Percentiles rank a stretch among this genome's conserved stretches.
Conservation (phyloP, 2,113 vertebrate genomes). For the Rhagologus leucostigma region DNA sequence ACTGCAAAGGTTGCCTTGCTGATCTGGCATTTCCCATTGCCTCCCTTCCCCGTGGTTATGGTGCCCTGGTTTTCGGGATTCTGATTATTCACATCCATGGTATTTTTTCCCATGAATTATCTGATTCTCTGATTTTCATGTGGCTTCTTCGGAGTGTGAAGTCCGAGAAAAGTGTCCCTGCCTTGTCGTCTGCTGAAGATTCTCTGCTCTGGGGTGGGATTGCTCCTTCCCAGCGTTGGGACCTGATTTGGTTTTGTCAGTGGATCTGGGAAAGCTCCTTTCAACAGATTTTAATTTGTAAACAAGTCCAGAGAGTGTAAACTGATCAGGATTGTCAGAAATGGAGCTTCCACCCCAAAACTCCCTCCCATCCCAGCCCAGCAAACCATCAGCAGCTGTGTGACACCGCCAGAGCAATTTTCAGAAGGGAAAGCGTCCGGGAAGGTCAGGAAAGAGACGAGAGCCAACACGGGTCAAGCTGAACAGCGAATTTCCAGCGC, state of each 20-base stretch:
- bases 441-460: neutral
- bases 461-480: neutral
- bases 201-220: neutral
- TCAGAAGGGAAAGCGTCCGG: neutral
- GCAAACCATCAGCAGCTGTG: rapidly evolving
- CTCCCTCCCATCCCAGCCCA: neutral
- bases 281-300: neutral
- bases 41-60: neutral
- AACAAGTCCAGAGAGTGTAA: neutral
- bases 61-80: neutral
- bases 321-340: neutral
- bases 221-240: neutral
- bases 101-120: neutral
- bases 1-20: neutral
- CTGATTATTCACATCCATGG: neutral
- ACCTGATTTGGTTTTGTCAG: neutral
- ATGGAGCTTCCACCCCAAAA: neutral
- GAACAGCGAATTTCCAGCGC: neutral
- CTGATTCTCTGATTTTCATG: neutral
- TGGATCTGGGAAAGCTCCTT: neutral
- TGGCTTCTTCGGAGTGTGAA: neutral
- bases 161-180: neutral
- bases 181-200: neutral
- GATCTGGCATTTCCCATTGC: neutral
- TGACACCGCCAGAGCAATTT: neutral